phyloP scores from a whole-genome alignment of 2,888 invertebrate genomes.

The Thera britannica region DNA sequence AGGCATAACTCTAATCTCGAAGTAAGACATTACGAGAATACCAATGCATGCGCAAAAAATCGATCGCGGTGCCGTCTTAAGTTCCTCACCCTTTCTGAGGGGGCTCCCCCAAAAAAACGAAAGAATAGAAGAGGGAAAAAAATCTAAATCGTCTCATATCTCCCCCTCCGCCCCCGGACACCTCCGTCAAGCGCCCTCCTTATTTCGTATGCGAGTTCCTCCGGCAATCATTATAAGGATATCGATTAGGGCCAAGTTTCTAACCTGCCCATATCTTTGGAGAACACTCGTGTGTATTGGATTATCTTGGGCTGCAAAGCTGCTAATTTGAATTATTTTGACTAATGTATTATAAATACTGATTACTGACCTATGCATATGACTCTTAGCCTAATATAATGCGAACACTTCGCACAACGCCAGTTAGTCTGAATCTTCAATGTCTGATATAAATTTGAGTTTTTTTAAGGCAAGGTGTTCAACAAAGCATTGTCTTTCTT shows the following conservation, averaged over 20 bases:
- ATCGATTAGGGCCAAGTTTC: conserved; percentile 83
- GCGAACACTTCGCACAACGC: too few species aligned
- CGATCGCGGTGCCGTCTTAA: conserved; percentile 83
- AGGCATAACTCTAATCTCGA: conserved; percentile 81
- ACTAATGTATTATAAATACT: not conserved
- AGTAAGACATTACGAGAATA: conserved; percentile 84
- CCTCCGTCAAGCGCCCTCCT: conserved; percentile 83
- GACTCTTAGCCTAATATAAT: not conserved
- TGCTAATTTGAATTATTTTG: not conserved
- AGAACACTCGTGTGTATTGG: conserved; percentile 74
- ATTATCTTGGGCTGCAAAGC: conserved; percentile 50
- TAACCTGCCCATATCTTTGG: conserved; percentile 82
- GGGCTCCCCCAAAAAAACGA: conserved; percentile 84
- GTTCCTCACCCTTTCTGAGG: conserved; percentile 85
- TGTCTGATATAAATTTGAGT: too few species aligned
- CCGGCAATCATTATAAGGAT: conserved; percentile 85
- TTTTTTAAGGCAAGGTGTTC: not conserved
- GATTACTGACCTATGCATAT: not conserved
- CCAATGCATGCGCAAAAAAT: conserved; percentile 85
- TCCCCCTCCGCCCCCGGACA: conserved; percentile 73
- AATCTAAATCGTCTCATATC: conserved; percentile 86
- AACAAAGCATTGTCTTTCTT: not conserved
- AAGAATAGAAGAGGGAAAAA: conserved; percentile 84
- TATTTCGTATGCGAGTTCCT: conserved; percentile 86
- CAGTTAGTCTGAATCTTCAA: too few species aligned